phyloP scores from a whole-genome alignment of 2,113 vertebrate species.

The Paratilapia polleni region DNA sequence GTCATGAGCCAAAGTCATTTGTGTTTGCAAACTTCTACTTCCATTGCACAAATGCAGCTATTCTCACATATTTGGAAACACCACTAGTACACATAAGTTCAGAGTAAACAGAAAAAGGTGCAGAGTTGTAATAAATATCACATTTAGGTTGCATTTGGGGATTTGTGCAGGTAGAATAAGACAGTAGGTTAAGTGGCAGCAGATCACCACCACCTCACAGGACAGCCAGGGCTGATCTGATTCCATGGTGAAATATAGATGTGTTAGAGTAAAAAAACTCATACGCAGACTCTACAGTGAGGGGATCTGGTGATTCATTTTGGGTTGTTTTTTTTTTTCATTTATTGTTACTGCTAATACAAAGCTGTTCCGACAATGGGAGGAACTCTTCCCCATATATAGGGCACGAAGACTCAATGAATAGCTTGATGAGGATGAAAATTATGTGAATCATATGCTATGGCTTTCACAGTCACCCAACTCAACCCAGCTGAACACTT shows the following conservation, averaged over 20 bases:
- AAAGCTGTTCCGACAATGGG: neutral
- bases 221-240: slow-evolving; percentile 1
- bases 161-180: neutral
- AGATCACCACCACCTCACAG: neutral
- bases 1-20: neutral
- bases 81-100: neutral
- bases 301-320: neutral
- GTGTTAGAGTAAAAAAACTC: neutral
- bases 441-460: too few species aligned
- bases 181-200: neutral
- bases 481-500: neutral
- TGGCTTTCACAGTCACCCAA: too few species aligned
- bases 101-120: neutral
- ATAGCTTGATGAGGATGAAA: too few species aligned
- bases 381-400: neutral
- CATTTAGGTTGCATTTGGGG: neutral
- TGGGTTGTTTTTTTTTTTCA: neutral
- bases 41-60: neutral
- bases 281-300: neutral
- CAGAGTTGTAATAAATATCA: neutral
- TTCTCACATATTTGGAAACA: neutral
- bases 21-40: neutral
- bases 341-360: too few species aligned
- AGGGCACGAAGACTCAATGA: too few species aligned
- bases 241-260: slow-evolving; percentile 6